phyloP scores from a whole-genome alignment of 2,797 vertebrate genomes.

The Argya squamiceps region DNA sequence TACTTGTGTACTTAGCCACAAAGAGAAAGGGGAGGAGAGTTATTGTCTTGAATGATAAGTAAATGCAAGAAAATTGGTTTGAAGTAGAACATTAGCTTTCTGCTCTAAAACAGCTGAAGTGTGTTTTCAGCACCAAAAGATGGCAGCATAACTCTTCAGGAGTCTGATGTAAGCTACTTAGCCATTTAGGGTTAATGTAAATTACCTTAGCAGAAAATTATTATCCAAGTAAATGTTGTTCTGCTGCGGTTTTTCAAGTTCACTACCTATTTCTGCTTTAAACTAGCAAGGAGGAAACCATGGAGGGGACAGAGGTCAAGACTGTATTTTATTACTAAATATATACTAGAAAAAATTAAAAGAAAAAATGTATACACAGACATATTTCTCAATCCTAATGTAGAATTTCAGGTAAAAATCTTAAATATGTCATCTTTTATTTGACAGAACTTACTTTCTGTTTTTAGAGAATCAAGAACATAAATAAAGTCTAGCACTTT shows the following conservation, averaged over 20 bases:
- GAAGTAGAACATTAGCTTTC: background rate
- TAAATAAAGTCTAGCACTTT: background rate
- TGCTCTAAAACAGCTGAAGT: background rate
- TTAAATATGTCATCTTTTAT: background rate
- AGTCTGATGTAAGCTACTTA: background rate
- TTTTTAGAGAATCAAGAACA: background rate
- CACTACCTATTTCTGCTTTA: background rate
- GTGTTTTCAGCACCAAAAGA: constrained; percentile 60
- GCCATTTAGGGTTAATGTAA: background rate
- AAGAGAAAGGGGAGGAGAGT: background rate
- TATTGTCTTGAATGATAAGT: background rate
- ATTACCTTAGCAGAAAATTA: constrained; percentile 37
- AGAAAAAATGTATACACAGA: background rate
- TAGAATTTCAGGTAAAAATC: background rate
- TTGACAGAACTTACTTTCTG: background rate
- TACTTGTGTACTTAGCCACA: background rate
- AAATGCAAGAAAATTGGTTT: background rate
- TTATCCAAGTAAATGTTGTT: constrained; percentile 5
- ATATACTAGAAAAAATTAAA: background rate
- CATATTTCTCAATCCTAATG: background rate
- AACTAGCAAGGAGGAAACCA: background rate
- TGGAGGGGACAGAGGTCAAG: background rate
- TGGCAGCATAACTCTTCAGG: constrained; percentile 75
- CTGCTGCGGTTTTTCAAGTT: constrained; percentile 5
- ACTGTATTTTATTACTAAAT: background rate